Evolutionary conservation across 2,113 vertebrate genomes (phyloP).

Genomic region (Brienomyrus longianalis): DNA sequence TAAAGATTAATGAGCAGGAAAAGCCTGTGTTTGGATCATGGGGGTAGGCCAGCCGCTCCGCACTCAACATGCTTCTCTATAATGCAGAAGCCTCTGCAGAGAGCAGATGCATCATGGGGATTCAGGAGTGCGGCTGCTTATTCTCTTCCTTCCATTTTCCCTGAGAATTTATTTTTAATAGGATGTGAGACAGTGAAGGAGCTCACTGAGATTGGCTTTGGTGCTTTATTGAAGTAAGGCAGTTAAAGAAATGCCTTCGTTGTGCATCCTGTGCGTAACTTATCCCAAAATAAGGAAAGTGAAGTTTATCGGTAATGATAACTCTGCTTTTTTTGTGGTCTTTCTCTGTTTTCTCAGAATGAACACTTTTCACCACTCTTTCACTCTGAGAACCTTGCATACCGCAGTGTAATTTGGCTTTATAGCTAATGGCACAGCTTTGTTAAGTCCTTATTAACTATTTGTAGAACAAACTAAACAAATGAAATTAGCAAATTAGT

Average conservation of each 20-base stretch:
- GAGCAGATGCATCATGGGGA: neutral
- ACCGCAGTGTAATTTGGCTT: neutral
- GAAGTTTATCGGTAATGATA: neutral
- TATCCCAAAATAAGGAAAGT: neutral
- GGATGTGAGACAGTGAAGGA: neutral
- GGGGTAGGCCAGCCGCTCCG: neutral
- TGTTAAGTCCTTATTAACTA: neutral
- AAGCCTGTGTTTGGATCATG: neutral
- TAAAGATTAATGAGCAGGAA: conserved; percentile 28
- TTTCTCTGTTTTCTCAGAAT: neutral
- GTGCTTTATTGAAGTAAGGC: conserved; percentile 3
- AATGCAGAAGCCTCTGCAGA: conserved; percentile 23
- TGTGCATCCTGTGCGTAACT: neutral
- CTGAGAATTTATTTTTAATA: conserved; percentile 28
- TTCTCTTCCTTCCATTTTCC: neutral
- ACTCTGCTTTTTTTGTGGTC: neutral
- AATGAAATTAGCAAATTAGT: neutral
- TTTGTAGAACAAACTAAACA: neutral
- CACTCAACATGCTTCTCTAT: conserved; percentile 2
- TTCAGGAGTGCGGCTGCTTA: conserved; percentile 16
- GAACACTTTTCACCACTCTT: neutral
- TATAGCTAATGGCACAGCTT: neutral
- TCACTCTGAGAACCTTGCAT: neutral
- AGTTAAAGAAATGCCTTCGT: neutral
- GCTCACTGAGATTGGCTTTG: conserved; percentile 5